These are phyloP conservation scores for Philaethria dido DNA, from an alignment of 2,888 invertebrate genomes.

Conservation along the genomic window DNA sequence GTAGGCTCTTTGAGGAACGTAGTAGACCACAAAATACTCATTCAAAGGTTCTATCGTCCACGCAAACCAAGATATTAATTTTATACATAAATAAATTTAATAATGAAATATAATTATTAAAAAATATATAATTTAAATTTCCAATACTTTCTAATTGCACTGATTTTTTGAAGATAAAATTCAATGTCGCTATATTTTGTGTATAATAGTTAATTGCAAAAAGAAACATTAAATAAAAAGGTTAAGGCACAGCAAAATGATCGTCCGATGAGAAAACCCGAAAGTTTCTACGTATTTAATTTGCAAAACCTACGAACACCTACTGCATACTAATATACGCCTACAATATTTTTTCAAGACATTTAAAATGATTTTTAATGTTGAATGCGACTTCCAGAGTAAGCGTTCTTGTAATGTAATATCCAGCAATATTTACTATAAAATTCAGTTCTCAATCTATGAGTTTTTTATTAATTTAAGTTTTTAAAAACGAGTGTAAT, in stretches of 20 bases:
- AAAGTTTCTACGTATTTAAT: not conserved
- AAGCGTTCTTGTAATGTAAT: not conserved
- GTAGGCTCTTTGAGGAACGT: too few species aligned
- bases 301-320: not conserved
- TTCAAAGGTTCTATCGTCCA: too few species aligned
- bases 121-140: too few species aligned
- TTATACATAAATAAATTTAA: too few species aligned
- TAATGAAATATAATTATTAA: too few species aligned
- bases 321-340: not conserved
- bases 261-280: slow-evolving; percentile 9
- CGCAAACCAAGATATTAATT: too few species aligned
- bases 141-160: too few species aligned
- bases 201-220: slow-evolving; percentile 1
- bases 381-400: slow-evolving; percentile 1
- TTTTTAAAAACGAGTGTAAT: slow-evolving; percentile 38
- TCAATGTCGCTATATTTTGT: not conserved
- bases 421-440: slow-evolving; percentile 31
- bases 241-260: slow-evolving; percentile 31
- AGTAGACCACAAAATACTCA: too few species aligned
- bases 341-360: not conserved
- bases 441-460: slow-evolving; percentile 44
- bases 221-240: slow-evolving; percentile 15
- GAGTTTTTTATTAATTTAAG: slow-evolving; percentile 22
- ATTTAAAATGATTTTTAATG: not conserved
- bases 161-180: not conserved